A percentile compares a stretch with the other conserved stretches of the same genome.
These are phyloP conservation scores for Eriocheir sinensis DNA, from an alignment of 1,140 invertebrate species.

Conservation along the genomic window DNA sequence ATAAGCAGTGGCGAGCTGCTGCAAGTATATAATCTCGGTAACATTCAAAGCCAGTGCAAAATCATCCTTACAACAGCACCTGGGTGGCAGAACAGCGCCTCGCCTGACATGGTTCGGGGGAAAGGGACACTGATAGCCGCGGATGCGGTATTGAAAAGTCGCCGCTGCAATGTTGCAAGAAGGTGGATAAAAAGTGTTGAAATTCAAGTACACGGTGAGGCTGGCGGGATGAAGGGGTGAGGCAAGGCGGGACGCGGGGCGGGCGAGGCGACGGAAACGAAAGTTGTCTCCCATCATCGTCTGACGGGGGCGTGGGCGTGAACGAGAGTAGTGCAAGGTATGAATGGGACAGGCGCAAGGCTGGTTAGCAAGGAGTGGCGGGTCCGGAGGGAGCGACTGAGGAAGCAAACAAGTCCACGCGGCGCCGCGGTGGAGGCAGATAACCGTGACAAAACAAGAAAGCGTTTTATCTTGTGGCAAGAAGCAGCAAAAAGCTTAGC, in stretches of 20 bases:
- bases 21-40: background rate
- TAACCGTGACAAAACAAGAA: too few relatives aligned
- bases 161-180: background rate
- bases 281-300: background rate
- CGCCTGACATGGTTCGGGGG: background rate
- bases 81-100: background rate
- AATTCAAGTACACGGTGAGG: background rate
- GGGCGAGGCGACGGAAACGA: background rate
- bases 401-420: too few relatives aligned
- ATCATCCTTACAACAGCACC: background rate
- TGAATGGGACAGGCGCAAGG: background rate
- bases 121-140: background rate
- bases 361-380: background rate
- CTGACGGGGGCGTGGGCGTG: too few relatives aligned
- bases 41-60: background rate
- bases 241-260: background rate
- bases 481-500: too few relatives aligned
- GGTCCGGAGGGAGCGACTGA: background rate
- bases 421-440: too few relatives aligned
- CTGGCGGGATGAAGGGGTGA: background rate
- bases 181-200: background rate
- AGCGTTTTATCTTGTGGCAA: too few relatives aligned
- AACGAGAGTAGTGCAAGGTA: too few relatives aligned
- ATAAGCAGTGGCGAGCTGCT: too few relatives aligned
- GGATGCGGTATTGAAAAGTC: background rate